Evolutionary conservation across 2,797 vertebrate genomes (phyloP).

Genomic region (Allobates femoralis): DNA sequence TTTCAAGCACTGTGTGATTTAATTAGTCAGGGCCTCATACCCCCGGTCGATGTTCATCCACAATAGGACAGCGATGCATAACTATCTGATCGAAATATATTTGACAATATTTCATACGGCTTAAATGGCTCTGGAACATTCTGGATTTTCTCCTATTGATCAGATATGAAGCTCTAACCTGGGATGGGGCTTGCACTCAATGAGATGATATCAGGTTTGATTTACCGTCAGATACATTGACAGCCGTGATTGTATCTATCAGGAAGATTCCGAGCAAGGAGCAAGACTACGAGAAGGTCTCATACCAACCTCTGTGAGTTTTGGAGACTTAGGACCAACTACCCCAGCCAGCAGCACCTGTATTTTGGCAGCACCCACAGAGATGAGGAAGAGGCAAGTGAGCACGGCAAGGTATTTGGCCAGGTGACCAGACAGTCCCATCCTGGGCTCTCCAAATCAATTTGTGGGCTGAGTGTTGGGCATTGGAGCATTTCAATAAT

Average conservation of each 20-base stretch:
- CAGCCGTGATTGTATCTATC: not conserved
- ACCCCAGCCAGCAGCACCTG: too few species aligned
- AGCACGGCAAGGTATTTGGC: too few species aligned
- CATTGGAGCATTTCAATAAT: too few species aligned
- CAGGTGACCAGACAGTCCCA: too few species aligned
- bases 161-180: not conserved
- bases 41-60: conserved; percentile 36
- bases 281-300: not conserved
- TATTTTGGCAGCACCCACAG: too few species aligned
- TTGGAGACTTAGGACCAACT: too few species aligned
- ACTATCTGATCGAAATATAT: conserved; percentile 36
- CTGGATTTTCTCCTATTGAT: not conserved
- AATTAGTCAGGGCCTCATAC: conserved; percentile 37
- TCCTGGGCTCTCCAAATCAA: too few species aligned
- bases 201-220: conserved; percentile 8
- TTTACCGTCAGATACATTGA: not conserved
- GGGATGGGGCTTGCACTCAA: not conserved
- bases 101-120: not conserved
- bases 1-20: conserved; percentile 29
- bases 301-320: too few species aligned
- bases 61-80: not conserved
- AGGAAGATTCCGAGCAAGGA: not conserved
- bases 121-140: not conserved
- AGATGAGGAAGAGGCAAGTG: too few species aligned
- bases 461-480: too few species aligned